Evolutionary conservation across 2,797 vertebrate species (phyloP).

Genomic region (Schizopygopsis malacanthus): DNA sequence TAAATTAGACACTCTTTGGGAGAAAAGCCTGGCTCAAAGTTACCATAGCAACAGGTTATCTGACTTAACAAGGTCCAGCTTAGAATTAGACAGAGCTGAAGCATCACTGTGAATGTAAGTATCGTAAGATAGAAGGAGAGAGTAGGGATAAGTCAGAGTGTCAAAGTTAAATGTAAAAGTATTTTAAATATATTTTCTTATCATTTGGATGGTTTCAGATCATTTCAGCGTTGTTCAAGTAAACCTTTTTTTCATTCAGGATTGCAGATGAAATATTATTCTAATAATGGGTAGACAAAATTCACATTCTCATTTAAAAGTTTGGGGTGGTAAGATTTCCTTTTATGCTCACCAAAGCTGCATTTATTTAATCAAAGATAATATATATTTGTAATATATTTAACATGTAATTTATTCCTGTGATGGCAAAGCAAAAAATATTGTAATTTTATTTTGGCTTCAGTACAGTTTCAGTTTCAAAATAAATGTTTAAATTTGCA

Average conservation of each 20-base stretch:
- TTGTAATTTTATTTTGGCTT: not conserved
- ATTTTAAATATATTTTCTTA: not conserved
- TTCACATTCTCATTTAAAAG: not conserved
- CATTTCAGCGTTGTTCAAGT: not conserved
- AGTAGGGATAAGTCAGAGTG: not conserved
- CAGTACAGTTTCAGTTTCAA: no score
- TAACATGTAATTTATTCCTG: not conserved
- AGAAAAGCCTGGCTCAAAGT: slow-evolving; percentile 37
- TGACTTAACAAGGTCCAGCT: slow-evolving; percentile 51
- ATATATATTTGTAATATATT: no score
- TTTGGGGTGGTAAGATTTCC: not conserved
- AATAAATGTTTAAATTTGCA: not conserved
- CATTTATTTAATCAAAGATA: not conserved
- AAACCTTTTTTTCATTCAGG: not conserved
- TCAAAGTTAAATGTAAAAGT: not conserved
- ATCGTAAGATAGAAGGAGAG: not conserved
- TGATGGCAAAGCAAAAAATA: not conserved
- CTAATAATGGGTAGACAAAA: not conserved
- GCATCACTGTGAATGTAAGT: not conserved
- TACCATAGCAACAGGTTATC: slow-evolving; percentile 61
- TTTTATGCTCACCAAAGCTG: not conserved
- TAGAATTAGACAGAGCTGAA: slow-evolving; percentile 48
- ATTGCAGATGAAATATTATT: not conserved
- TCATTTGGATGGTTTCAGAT: not conserved
- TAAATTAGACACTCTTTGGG: slow-evolving; percentile 18